A percentile compares a stretch with the other conserved stretches of the same genome.
phyloP scores from a whole-genome alignment of 2,113 vertebrate genomes.

The Aphyosemion australe region DNA sequence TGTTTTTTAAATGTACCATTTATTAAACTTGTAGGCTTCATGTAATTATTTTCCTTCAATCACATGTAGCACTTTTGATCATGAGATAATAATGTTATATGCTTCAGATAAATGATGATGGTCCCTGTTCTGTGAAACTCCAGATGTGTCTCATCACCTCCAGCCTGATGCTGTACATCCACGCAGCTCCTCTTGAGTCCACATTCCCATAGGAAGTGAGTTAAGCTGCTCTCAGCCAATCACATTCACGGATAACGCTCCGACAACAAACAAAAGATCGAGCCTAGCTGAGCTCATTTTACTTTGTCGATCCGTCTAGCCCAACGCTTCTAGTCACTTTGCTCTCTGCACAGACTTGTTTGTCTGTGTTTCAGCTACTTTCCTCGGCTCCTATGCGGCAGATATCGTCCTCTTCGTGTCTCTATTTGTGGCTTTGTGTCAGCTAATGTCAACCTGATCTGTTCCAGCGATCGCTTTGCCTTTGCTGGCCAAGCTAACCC shows the following conservation, averaged over 20 bases:
- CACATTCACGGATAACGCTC: slow-evolving; percentile 63
- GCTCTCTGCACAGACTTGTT: neutral
- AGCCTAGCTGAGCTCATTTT: slow-evolving; percentile 60
- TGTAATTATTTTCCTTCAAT: too few species aligned
- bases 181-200: slow-evolving; percentile 19
- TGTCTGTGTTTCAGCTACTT: slow-evolving; percentile 11
- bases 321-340: slow-evolving; percentile 18
- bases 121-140: neutral
- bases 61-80: too few species aligned
- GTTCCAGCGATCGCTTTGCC: slow-evolving; percentile 39
- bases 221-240: slow-evolving; percentile 74
- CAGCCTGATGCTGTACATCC: neutral
- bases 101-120: neutral
- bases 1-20: too few species aligned
- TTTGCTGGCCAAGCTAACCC: slow-evolving; percentile 50
- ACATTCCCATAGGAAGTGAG: slow-evolving; percentile 72
- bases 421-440: slow-evolving; percentile 29
- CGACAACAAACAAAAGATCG: slow-evolving; percentile 87
- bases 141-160: neutral
- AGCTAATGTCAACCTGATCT: slow-evolving; percentile 58
- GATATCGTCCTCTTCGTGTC: neutral
- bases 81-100: too few species aligned
- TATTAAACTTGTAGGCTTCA: too few species aligned
- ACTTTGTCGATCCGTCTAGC: slow-evolving; percentile 49
- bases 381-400: neutral